phyloP scores from a whole-genome alignment of 2,797 vertebrate genomes.

The Momotus momota region DNA sequence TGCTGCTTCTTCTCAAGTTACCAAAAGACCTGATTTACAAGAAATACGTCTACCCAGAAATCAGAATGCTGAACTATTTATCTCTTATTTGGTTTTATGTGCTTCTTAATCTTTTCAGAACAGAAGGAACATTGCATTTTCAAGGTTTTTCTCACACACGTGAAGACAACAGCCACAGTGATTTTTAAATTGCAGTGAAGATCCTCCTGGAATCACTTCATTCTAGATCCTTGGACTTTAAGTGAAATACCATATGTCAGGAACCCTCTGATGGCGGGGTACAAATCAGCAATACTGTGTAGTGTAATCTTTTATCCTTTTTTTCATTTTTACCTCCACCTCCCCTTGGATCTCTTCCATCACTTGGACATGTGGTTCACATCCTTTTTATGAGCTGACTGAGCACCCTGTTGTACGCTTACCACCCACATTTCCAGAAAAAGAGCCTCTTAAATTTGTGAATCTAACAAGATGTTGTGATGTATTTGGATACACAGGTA shows the following conservation, averaged over 20 bases:
- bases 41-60: background rate
- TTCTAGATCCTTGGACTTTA: background rate
- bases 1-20: background rate
- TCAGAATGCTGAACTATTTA: background rate
- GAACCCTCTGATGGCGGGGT: background rate
- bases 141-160: background rate
- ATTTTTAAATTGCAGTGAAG: background rate
- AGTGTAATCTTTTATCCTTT: background rate
- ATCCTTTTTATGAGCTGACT: constrained; percentile 26
- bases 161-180: background rate
- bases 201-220: background rate
- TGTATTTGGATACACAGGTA: background rate
- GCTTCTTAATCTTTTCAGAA: background rate
- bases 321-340: background rate
- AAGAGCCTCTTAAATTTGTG: constrained; percentile 16
- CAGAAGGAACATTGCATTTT: background rate
- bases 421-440: constrained; percentile 33
- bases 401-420: background rate
- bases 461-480: background rate
- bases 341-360: constrained; percentile 20
- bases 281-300: background rate
- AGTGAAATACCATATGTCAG: background rate
- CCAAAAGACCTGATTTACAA: background rate
- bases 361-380: constrained; percentile 24
- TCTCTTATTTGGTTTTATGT: background rate